phyloP scores from a whole-genome alignment of 2,797 vertebrate species.

The Rhabdophis nuchalis region DNA sequence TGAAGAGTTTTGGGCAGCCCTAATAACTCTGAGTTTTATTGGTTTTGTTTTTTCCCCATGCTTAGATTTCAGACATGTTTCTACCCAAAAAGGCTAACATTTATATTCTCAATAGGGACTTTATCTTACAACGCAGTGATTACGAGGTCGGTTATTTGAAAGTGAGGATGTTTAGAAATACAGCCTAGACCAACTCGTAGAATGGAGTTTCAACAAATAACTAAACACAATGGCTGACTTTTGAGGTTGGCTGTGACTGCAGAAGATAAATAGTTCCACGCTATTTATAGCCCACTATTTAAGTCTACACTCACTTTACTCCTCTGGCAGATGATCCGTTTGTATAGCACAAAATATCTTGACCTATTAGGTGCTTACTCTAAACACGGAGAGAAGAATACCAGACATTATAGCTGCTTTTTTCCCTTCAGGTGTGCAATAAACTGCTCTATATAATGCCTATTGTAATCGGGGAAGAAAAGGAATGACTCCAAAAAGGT shows the following conservation, averaged over 20 bases:
- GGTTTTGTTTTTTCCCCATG: background rate
- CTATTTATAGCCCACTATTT: conserved; percentile 15
- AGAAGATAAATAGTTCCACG: background rate
- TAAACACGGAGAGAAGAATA: background rate
- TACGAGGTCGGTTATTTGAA: background rate
- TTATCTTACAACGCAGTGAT: background rate
- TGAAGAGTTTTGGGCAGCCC: background rate
- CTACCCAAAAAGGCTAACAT: background rate
- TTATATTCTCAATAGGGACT: background rate
- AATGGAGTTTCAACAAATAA: background rate
- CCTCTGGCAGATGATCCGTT: background rate
- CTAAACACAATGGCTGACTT: background rate
- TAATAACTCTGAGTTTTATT: background rate
- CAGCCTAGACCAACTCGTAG: background rate
- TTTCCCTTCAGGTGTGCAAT: background rate
- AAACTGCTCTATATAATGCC: background rate
- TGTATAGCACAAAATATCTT: background rate
- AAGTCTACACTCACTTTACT: background rate
- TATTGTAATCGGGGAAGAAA: background rate
- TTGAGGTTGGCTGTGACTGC: background rate
- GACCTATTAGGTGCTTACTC: background rate
- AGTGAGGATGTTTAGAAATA: background rate
- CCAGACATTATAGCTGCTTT: background rate
- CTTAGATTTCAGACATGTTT: background rate
- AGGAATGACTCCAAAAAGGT: background rate